phyloP scores from a whole-genome alignment of 2,113 vertebrate genomes.

The Marmota monax region DNA sequence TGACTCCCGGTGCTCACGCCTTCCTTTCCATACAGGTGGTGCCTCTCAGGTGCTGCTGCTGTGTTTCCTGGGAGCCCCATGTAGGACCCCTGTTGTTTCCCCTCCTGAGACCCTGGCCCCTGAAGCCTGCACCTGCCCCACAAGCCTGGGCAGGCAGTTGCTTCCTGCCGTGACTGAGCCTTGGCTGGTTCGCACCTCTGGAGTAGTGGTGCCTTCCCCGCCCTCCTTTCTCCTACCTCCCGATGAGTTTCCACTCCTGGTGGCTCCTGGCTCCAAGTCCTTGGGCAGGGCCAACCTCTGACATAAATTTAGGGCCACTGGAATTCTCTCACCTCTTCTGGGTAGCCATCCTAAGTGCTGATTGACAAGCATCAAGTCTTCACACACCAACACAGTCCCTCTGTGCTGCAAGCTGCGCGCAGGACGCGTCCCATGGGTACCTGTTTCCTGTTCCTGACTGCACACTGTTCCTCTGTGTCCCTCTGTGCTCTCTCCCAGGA shows the following conservation, averaged over 20 bases:
- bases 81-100: neutral
- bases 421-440: neutral
- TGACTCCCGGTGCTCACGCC: fast-evolving
- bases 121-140: too few species aligned
- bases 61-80: too few species aligned
- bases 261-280: neutral
- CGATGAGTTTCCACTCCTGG: neutral
- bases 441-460: neutral
- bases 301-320: neutral
- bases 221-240: fast-evolving
- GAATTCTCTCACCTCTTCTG: neutral
- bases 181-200: neutral
- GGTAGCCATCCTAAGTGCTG: too few species aligned
- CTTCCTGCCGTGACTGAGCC: neutral
- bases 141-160: neutral
- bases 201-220: too few species aligned
- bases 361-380: neutral
- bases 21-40: too few species aligned
- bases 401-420: neutral
- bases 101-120: neutral
- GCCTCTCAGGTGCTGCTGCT: neutral
- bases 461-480: fast-evolving
- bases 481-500: constrained; percentile 85
- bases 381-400: fast-evolving
- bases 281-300: neutral